Evolutionary conservation across 35 echinoderm and acorn worm species (phyloP).

Genomic region (Ophioderma brevispina): DNA sequence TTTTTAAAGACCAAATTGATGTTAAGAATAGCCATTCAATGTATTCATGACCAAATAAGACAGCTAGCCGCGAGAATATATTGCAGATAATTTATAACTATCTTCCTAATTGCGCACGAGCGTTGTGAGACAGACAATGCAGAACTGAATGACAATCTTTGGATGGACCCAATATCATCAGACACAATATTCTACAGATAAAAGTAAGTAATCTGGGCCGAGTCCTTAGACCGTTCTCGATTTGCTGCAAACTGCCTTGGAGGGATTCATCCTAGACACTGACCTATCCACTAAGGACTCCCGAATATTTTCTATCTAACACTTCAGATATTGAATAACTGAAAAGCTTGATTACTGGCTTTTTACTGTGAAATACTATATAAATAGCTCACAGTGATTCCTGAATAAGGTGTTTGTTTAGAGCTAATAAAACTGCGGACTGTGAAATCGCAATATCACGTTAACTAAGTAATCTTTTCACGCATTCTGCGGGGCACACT

Average conservation of each 20-base stretch:
- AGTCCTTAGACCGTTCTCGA: too few relatives aligned
- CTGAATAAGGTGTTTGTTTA: not conserved
- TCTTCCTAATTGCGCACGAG: not conserved
- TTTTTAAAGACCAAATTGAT: too few relatives aligned
- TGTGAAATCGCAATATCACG: too few relatives aligned
- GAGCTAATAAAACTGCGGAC: not conserved
- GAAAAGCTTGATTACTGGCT: not conserved
- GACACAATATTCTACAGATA: not conserved
- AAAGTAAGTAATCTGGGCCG: not conserved
- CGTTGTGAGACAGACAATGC: not conserved
- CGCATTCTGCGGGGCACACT: too few relatives aligned
- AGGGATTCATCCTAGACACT: not conserved
- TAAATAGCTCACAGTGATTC: not conserved
- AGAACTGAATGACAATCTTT: not conserved
- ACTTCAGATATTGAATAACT: not conserved
- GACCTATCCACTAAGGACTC: not conserved
- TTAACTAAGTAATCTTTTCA: too few relatives aligned
- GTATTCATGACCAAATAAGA: not conserved
- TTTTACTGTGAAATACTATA: slow-evolving; percentile 3
- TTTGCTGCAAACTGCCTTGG: too few relatives aligned
- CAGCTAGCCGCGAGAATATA: not conserved
- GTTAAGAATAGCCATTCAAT: not conserved
- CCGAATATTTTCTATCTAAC: not conserved
- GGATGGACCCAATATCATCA: not conserved
- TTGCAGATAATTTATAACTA: not conserved